Base-by-base conservation (phyloP, 2,113 vertebrate genomes). In the Taxidea taxus region DNA sequence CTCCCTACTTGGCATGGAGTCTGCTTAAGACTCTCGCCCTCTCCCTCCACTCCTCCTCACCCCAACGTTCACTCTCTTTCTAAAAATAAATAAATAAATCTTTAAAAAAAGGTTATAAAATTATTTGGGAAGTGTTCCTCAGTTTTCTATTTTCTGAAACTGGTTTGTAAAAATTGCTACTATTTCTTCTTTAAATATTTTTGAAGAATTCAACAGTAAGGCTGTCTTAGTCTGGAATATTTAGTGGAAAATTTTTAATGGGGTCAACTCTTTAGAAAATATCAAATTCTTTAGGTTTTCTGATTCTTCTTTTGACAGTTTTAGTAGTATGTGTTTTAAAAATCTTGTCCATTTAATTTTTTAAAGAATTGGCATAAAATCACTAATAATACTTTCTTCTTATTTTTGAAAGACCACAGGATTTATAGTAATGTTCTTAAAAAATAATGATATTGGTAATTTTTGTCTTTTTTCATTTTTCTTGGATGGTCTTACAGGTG, bases 1-100 rank as follows among this genome's bases (percentile, higher is more conserved):
- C 31, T 66, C 14, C 1, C 0, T 6, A 6, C 64, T 66, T 7
- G 18, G 31, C 3, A 3, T 4, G 31, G 64, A 7, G 31, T 16
- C 31, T 34, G 31, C 29, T 66, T 34, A 66, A 66, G 31, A 34
- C 31, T 66, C 62, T 34, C 29, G 6, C 14, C 14, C 62, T 66
- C 31, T 66, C 62, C 0, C 31, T n/a, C 3, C 1, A 8, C 31
- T 7, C 64, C 64, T 31, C 27, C 27, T 6, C 31, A n/a, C 7
- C 64, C 15, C 15, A 31, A n/a, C 1, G 1, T n/a, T 66, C 31
- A n/a, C 31, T n/a, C 4, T 34, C 15, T 18, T 7, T 66, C 64
- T 66, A n/a, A n/a, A 66, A 18, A n/a, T 66, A 66, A 66, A 66
- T 66, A 66, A 66, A n/a, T 64, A 64, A 64, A 15, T 66, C 31